These are phyloP conservation scores for Actenoides lindsayi DNA, from an alignment of 2,113 vertebrate genomes.

Conservation along the genomic window DNA sequence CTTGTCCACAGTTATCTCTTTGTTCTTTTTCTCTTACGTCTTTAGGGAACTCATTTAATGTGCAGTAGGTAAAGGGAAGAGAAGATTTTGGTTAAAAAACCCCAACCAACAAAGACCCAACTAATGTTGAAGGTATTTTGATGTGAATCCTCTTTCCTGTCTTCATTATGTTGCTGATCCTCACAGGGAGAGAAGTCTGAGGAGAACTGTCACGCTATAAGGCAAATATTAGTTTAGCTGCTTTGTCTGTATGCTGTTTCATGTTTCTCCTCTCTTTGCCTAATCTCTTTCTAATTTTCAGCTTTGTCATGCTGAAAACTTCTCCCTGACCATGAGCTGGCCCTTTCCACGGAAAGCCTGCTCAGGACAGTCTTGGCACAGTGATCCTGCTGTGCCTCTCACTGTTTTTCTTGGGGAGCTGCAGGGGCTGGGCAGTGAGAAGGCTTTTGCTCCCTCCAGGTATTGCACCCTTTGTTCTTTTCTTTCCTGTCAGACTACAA, in stretches of 20 bases:
- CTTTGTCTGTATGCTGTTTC: not conserved
- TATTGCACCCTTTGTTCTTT: not conserved
- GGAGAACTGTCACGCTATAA: not conserved
- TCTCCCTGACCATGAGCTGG: not conserved
- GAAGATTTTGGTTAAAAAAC: not conserved
- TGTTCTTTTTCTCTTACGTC: not conserved
- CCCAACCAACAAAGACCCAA: not conserved
- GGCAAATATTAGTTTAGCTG: not conserved
- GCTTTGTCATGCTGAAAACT: not conserved
- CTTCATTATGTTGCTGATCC: not conserved
- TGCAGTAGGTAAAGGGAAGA: not conserved
- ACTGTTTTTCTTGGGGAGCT: not conserved
- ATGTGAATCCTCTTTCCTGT: not conserved
- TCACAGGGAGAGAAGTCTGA: not conserved
- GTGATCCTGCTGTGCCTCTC: not conserved
- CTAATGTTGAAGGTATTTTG: not conserved
- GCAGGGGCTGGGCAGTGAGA: not conserved
- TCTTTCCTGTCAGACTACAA: not conserved
- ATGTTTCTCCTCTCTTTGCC: not conserved
- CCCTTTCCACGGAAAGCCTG: not conserved
- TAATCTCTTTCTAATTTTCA: not conserved
- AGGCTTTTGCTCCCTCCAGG: not conserved
- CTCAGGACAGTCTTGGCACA: not conserved
- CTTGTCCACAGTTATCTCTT: not conserved
- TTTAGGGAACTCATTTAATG: slow-evolving; percentile 32